These are phyloP conservation scores for Crotalus horridus DNA, from an alignment of 2,113 vertebrate species.

Conservation along the genomic window DNA sequence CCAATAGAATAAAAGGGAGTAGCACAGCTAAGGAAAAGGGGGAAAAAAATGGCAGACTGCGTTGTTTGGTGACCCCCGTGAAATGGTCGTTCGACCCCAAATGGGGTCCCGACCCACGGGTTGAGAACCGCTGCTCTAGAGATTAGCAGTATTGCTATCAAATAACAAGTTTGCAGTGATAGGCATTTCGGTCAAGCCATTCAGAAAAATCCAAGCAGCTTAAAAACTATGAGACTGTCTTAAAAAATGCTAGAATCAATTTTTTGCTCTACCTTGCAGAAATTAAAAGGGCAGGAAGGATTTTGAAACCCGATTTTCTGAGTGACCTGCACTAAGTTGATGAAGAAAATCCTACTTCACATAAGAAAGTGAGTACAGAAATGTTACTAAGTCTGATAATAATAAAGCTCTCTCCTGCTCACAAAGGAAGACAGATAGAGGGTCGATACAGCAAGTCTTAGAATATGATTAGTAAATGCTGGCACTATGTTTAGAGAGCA, in stretches of 20 bases:
- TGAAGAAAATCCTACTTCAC: constrained; percentile 28
- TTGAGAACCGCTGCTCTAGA: constrained; percentile 5
- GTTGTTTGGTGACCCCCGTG: too few relatives aligned
- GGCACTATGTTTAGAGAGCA: constrained; percentile 7
- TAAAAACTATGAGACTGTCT: constrained; percentile 27
- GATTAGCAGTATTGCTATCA: constrained; percentile 58
- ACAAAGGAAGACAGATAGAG: constrained; percentile 32
- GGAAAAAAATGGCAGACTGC: too few relatives aligned
- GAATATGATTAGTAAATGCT: not conserved
- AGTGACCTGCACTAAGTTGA: constrained; percentile 33
- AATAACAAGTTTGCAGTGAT: constrained; percentile 57
- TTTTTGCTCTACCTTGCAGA: constrained; percentile 37
- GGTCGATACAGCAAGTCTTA: constrained; percentile 6
- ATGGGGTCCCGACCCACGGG: too few relatives aligned
- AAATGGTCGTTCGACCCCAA: too few relatives aligned
- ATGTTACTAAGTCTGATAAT: constrained; percentile 17
- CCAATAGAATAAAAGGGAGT: too few relatives aligned
- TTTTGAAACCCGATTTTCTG: constrained; percentile 35
- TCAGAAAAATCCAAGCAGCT: constrained; percentile 47
- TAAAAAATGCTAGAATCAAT: constrained; percentile 48
- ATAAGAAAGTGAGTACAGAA: constrained; percentile 34
- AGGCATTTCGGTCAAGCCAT: constrained; percentile 22
- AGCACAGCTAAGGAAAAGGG: too few relatives aligned
- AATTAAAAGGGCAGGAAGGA: constrained; percentile 41
- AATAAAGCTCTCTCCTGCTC: constrained; percentile 44